phyloP scores from a whole-genome alignment of 2,888 invertebrate species.

The Tachina lurida region DNA sequence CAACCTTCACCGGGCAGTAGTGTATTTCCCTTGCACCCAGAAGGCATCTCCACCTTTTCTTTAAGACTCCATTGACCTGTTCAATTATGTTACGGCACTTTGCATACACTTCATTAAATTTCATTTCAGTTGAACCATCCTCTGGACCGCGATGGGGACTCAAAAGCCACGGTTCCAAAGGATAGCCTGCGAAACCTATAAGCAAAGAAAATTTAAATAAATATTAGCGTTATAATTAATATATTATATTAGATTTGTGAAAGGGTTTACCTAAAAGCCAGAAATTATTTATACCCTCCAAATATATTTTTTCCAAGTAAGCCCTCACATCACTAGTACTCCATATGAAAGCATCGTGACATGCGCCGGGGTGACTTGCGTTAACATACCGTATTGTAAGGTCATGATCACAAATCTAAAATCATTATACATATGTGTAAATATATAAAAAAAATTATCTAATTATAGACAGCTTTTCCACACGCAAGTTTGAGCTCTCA shows the following conservation, averaged over 20 bases:
- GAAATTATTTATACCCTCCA: conserved; percentile 38
- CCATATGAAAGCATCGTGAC: conserved; percentile 62
- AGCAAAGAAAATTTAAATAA: neutral
- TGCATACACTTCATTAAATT: conserved; percentile 53
- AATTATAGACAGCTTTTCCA: neutral
- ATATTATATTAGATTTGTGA: neutral
- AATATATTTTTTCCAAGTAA: conserved; percentile 42
- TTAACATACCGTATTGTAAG: neutral
- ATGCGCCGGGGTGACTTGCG: conserved; percentile 7
- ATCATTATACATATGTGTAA: neutral
- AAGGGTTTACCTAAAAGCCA: conserved; percentile 53
- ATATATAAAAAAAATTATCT: neutral
- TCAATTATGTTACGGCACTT: conserved; percentile 60
- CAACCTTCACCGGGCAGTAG: conserved; percentile 19
- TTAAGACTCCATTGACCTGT: conserved; percentile 51
- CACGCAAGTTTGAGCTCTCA: too few relatives aligned
- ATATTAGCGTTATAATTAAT: neutral
- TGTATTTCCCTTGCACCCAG: conserved; percentile 56
- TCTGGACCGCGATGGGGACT: conserved; percentile 45
- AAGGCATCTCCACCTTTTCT: conserved; percentile 52
- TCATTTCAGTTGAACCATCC: conserved; percentile 40
- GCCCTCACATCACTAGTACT: conserved; percentile 45
- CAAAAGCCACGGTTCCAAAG: conserved; percentile 11
- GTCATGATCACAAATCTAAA: conserved; percentile 57
- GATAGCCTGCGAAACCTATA: conserved; percentile 37